phyloP scores from a whole-genome alignment of 2,888 invertebrate species.

The Apamea sordens region DNA sequence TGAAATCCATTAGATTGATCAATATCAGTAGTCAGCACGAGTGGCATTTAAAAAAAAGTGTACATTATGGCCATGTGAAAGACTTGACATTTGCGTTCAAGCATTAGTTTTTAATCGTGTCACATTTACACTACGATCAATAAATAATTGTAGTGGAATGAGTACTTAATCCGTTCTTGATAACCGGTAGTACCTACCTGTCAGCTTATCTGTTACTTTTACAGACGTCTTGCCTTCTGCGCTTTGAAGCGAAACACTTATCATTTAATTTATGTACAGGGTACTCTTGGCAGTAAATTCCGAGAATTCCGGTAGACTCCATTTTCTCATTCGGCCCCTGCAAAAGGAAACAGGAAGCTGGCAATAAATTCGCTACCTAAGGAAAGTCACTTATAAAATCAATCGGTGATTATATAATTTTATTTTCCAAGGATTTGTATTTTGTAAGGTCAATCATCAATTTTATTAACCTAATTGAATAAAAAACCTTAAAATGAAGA shows the following conservation, averaged over 20 bases:
- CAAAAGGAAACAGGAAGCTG: slow-evolving; percentile 17
- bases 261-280: slow-evolving; percentile 7
- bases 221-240: slow-evolving; percentile 3
- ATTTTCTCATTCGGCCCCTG: slow-evolving; percentile 36
- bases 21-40: slow-evolving; percentile 63
- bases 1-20: slow-evolving; percentile 70
- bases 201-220: background rate
- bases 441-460: background rate
- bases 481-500: slow-evolving; percentile 6
- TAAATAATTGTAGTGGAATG: slow-evolving; percentile 38
- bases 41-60: slow-evolving; percentile 65
- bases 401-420: slow-evolving; percentile 22
- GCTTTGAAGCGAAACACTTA: slow-evolving; percentile 7
- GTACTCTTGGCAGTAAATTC: slow-evolving; percentile 6
- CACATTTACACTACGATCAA: slow-evolving; percentile 51
- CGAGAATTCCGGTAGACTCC: slow-evolving; percentile 13
- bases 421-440: slow-evolving; percentile 8
- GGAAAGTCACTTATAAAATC: slow-evolving; percentile 19
- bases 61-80: slow-evolving; percentile 68
- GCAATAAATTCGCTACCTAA: slow-evolving; percentile 20
- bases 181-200: slow-evolving; percentile 13
- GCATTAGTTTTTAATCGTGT: slow-evolving; percentile 57
- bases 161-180: slow-evolving; percentile 22
- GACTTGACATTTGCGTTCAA: slow-evolving; percentile 69
- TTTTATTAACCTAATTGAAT: background rate